phyloP scores from a whole-genome alignment of 2,113 vertebrate genomes.

The Toxotes jaculatrix region DNA sequence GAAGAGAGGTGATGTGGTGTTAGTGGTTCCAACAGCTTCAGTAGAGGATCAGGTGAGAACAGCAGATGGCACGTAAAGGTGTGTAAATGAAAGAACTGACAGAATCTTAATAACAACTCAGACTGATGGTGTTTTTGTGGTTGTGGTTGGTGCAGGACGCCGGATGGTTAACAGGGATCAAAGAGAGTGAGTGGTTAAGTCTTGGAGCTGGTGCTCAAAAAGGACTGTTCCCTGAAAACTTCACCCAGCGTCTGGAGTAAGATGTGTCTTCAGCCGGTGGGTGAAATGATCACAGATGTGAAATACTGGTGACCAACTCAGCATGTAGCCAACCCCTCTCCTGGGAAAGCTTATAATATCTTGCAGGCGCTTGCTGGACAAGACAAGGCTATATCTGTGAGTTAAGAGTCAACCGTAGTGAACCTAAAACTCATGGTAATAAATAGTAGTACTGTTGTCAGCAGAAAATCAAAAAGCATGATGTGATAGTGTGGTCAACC shows the following conservation, averaged over 20 bases:
- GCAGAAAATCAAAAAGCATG: slow-evolving; percentile 73
- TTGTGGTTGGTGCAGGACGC: slow-evolving; percentile 88
- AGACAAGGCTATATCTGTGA: slow-evolving; percentile 3
- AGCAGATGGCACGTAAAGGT: not conserved
- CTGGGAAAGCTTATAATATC: slow-evolving; percentile 33
- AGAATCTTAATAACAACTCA: not conserved
- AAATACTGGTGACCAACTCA: slow-evolving; percentile 72
- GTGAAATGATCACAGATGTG: not conserved
- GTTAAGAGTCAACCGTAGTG: slow-evolving; percentile 29
- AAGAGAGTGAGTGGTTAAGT: slow-evolving; percentile 91
- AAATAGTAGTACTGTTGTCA: slow-evolving; percentile 46
- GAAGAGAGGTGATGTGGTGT: slow-evolving; percentile 90
- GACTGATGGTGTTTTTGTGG: not conserved
- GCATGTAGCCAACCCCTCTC: slow-evolving; percentile 73
- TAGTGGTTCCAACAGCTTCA: slow-evolving; percentile 91
- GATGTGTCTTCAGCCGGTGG: not conserved
- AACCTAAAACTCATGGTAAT: slow-evolving; percentile 58
- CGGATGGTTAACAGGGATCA: slow-evolving; percentile 95
- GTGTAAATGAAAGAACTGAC: too few species aligned
- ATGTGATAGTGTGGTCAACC: slow-evolving; percentile 78
- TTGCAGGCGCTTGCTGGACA: slow-evolving; percentile 19
- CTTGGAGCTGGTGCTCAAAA: slow-evolving; percentile 85
- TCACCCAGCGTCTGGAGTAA: slow-evolving; percentile 89
- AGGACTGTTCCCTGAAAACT: slow-evolving; percentile 98
- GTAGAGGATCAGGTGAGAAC: slow-evolving; percentile 92